These are phyloP conservation scores for Panonychus citri DNA, from an alignment of 1,140 invertebrate genomes.

Conservation along the genomic window DNA sequence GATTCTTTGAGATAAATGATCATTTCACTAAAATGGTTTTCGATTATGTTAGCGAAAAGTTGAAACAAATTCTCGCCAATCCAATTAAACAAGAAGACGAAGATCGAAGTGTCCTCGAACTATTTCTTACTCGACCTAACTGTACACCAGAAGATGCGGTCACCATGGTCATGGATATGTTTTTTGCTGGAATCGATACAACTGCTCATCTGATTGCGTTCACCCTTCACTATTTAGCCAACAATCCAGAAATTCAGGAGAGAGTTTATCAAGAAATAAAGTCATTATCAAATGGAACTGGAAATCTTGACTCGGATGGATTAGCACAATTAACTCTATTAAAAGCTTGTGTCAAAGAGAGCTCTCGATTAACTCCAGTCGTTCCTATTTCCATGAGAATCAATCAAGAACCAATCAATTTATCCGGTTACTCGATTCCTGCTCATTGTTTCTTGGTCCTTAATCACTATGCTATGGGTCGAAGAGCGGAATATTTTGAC, in stretches of 20 bases:
- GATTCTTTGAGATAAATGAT: not conserved
- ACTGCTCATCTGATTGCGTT: slow-evolving; percentile 23
- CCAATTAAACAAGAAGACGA: not conserved
- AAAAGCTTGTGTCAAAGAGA: slow-evolving; percentile 17
- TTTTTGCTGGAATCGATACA: slow-evolving; percentile 66
- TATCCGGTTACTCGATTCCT: slow-evolving; percentile 18
- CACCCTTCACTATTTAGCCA: slow-evolving; percentile 22
- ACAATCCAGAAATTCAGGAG: slow-evolving; percentile 22
- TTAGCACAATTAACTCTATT: slow-evolving; percentile 11
- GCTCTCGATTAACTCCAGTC: slow-evolving; percentile 9
- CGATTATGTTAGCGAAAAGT: not conserved
- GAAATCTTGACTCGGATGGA: not conserved
- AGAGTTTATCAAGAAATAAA: slow-evolving; percentile 22
- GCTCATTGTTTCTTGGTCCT: slow-evolving; percentile 23
- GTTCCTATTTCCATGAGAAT: not conserved
- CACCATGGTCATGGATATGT: slow-evolving; percentile 52
- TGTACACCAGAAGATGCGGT: slow-evolving; percentile 34
- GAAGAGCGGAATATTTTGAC: slow-evolving; percentile 35
- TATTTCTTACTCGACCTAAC: not conserved
- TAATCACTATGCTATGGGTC: slow-evolving; percentile 31
- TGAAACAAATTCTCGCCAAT: not conserved
- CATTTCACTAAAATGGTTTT: not conserved
- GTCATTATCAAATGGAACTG: slow-evolving; percentile 4
- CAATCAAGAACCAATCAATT: slow-evolving; percentile 16
- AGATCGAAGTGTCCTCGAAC: not conserved